Evolutionary conservation across 2,113 vertebrate species (phyloP).

Genomic region (Narcine bancroftii): DNA sequence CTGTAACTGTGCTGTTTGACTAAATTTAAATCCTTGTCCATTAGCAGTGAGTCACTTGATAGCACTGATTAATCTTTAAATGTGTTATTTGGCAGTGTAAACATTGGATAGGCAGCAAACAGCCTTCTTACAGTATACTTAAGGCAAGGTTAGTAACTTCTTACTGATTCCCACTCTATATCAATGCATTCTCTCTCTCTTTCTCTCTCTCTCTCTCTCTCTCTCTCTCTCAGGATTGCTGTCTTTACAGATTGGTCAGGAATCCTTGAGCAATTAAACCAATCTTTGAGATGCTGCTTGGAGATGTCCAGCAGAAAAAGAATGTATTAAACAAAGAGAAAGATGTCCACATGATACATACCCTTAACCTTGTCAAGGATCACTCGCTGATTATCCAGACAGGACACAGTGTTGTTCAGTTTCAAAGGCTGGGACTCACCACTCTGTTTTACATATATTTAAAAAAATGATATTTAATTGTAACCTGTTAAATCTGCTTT

Average conservation of each 20-base stretch:
- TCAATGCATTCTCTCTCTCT: background rate
- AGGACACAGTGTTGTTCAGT: conserved; percentile 51
- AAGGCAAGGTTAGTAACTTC: background rate
- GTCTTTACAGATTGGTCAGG: background rate
- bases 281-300: background rate
- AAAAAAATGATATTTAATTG: background rate
- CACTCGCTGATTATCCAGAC: conserved; percentile 58
- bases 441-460: conserved; percentile 44
- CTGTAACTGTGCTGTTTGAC: too few relatives aligned
- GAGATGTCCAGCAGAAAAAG: background rate
- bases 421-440: conserved; percentile 49
- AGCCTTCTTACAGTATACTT: background rate
- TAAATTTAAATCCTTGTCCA: too few relatives aligned
- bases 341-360: background rate
- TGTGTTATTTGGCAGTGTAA: background rate
- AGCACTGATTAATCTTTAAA: background rate
- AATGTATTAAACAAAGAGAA: background rate
- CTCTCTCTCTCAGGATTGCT: background rate
- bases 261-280: background rate
- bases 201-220: background rate
- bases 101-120: background rate
- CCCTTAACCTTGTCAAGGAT: conserved; percentile 53
- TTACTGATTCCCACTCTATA: background rate
- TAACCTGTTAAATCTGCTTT: background rate
- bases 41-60: too few relatives aligned